phyloP scores from a whole-genome alignment of 2,797 vertebrate genomes.

The Cheirogaleus major region DNA sequence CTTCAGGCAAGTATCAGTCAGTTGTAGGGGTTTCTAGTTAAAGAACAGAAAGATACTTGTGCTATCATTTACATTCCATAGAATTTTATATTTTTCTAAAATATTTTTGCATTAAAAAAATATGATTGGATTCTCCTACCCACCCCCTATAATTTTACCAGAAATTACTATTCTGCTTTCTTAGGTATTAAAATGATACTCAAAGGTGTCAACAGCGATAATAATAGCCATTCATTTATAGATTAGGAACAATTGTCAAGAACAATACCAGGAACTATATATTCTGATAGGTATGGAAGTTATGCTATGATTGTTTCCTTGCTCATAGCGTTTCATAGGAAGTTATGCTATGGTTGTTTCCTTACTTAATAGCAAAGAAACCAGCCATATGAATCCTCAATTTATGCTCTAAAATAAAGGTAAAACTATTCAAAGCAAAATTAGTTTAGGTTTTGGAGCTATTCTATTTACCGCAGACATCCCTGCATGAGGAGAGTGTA shows the following conservation, averaged over 20 bases:
- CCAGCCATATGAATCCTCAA: neutral
- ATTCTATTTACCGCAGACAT: neutral
- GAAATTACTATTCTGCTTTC: neutral
- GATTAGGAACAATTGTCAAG: neutral
- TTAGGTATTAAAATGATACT: neutral
- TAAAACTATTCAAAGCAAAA: neutral
- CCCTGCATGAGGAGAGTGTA: neutral
- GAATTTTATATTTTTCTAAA: neutral
- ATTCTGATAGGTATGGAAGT: neutral
- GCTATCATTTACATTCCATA: neutral
- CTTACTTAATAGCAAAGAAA: neutral
- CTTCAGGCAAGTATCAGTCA: neutral
- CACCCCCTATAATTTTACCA: neutral
- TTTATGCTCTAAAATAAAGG: neutral
- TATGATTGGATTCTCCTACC: neutral
- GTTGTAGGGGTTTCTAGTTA: neutral
- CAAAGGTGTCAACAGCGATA: neutral
- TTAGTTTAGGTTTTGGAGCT: neutral
- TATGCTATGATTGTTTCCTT: neutral
- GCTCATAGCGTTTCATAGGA: neutral
- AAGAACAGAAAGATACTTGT: neutral
- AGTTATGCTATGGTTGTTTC: neutral
- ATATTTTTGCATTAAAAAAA: neutral
- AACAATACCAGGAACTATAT: neutral
- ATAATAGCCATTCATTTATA: neutral